These are phyloP conservation scores for Eucera pruinosa DNA, from an alignment of 2,888 invertebrate species.

Conservation along the genomic window DNA sequence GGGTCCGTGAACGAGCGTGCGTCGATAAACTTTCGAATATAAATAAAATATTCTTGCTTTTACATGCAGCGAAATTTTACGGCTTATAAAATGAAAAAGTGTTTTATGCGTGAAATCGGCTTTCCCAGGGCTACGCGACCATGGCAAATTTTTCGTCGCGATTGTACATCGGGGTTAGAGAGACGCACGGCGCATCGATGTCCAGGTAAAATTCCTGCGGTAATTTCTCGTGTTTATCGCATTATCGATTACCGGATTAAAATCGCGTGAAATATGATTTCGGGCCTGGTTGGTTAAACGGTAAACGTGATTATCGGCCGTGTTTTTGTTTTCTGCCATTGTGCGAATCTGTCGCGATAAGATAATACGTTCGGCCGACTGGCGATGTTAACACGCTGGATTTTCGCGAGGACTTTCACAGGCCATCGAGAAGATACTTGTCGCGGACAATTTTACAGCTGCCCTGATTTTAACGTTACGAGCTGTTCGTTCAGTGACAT, in stretches of 20 bases:
- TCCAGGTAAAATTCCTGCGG: conserved; percentile 67
- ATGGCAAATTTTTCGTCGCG: conserved; percentile 36
- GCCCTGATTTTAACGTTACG: neutral
- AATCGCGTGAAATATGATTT: conserved; percentile 73
- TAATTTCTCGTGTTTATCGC: conserved; percentile 70
- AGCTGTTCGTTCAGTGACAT: neutral
- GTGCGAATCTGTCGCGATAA: conserved; percentile 65
- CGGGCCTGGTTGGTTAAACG: conserved; percentile 56
- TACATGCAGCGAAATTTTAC: conserved; percentile 31
- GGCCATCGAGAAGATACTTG: neutral
- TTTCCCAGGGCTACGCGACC: conserved; percentile 21
- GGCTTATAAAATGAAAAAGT: conserved; percentile 36
- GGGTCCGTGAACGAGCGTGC: neutral
- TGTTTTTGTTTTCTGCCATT: conserved; percentile 68
- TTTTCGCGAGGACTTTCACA: conserved; percentile 20
- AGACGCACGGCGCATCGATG: conserved; percentile 16
- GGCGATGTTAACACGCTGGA: conserved; percentile 51
- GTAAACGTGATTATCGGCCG: conserved; percentile 67
- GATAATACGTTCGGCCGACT: conserved; percentile 56
- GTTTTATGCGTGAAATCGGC: conserved; percentile 49
- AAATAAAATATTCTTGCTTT: conserved; percentile 56
- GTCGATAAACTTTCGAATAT: conserved; percentile 48
- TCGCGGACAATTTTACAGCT: neutral
- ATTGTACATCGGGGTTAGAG: conserved; percentile 21
- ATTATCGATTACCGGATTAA: conserved; percentile 72